A percentile compares a stretch with the other conserved stretches of the same genome.
Conservation (phyloP, 2,888 invertebrate genomes). For the Trachelus troglodyta region DNA sequence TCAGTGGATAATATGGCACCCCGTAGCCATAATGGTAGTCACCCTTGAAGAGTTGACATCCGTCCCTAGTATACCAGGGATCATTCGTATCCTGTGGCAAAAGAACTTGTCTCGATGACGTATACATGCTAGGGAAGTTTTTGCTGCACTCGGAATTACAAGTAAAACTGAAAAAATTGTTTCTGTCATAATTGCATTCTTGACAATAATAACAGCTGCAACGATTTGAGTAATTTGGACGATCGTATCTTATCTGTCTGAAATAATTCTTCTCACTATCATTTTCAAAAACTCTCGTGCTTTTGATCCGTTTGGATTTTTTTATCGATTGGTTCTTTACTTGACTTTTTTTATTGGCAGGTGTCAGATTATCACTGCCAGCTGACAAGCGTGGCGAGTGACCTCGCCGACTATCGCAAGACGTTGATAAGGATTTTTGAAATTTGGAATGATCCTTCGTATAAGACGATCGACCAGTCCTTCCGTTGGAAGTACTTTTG, state of each 20-base stretch:
- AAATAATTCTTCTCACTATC: not conserved
- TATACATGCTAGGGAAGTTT: not conserved
- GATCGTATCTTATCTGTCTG: not conserved
- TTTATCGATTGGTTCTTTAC: not conserved
- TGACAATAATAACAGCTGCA: not conserved
- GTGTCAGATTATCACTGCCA: not conserved
- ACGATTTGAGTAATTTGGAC: not conserved
- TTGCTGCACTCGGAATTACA: not conserved
- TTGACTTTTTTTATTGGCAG: not conserved
- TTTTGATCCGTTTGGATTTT: not conserved
- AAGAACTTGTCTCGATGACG: not conserved
- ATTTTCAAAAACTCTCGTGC: not conserved
- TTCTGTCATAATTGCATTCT: not conserved
- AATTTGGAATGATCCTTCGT: not conserved
- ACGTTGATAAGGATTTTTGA: not conserved
- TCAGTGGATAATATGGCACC: not conserved
- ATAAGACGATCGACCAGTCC: constrained; percentile 17
- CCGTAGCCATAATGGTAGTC: not conserved
- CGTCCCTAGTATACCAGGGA: not conserved
- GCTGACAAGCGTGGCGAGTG: not conserved
- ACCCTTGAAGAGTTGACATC: not conserved
- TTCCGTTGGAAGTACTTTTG: constrained; percentile 31
- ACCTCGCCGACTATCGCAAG: not conserved
- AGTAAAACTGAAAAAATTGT: not conserved
- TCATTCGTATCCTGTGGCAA: not conserved